phyloP scores from a whole-genome alignment of 2,797 vertebrate species.

The Myripristis jacobus region DNA sequence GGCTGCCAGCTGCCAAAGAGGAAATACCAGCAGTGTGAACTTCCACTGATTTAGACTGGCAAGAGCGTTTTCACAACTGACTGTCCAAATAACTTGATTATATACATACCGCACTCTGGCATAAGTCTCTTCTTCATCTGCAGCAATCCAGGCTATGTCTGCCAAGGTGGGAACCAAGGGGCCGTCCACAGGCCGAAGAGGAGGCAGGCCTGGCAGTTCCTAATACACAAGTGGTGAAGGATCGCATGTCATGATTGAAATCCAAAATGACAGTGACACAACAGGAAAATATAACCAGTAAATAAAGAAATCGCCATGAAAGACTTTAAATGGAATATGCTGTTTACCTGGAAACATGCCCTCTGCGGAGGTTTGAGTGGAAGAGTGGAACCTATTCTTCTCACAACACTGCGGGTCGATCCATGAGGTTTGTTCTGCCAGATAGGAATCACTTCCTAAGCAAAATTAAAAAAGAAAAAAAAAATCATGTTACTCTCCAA shows the following conservation, averaged over 20 bases:
- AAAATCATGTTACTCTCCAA: background rate
- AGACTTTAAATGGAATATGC: background rate
- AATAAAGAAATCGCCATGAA: background rate
- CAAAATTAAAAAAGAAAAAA: slow-evolving; percentile 12
- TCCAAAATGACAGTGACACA: background rate
- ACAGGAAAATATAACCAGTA: background rate
- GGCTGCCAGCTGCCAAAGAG: background rate
- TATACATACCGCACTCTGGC: slow-evolving; percentile 92
- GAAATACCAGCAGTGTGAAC: background rate
- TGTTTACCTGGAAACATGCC: slow-evolving; percentile 92
- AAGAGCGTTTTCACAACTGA: background rate
- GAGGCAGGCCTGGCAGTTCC: slow-evolving; percentile 89
- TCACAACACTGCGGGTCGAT: slow-evolving; percentile 94
- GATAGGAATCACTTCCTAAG: slow-evolving; percentile 91
- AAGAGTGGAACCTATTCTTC: slow-evolving; percentile 96
- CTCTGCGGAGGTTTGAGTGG: slow-evolving; percentile 94
- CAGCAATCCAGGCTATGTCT: slow-evolving; percentile 97
- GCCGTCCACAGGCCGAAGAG: slow-evolving; percentile 85
- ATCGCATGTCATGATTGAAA: background rate
- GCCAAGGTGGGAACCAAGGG: slow-evolving; percentile 95
- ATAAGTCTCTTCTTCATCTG: slow-evolving; percentile 97
- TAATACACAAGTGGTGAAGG: slow-evolving; percentile 63
- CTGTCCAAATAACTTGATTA: background rate
- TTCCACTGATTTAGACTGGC: background rate
- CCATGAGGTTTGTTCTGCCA: slow-evolving; percentile 99